Percentiles rank a stretch among this genome's conserved stretches.
Conservation (phyloP, 2,888 invertebrate species). For the Drosophila putrida region DNA sequence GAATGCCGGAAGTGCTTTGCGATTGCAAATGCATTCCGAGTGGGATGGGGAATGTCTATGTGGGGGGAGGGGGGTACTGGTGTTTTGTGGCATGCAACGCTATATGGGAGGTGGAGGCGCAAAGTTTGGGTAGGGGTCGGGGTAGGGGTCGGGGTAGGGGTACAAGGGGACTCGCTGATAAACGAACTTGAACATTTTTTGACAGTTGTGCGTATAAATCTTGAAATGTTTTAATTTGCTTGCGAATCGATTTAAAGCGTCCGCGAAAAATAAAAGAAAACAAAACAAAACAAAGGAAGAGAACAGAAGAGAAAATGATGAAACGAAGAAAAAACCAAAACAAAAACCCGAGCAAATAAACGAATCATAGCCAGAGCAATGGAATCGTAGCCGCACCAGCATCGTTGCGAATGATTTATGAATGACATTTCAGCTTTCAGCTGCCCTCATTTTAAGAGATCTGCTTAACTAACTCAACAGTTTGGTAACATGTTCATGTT, state of each 20-base stretch:
- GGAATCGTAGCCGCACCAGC: constrained; percentile 58
- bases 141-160: background rate
- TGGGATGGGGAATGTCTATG: background rate
- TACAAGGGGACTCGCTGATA: constrained; percentile 49
- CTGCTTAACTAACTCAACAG: background rate
- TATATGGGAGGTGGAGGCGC: background rate
- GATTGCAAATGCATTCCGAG: constrained; percentile 52
- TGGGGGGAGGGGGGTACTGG: background rate
- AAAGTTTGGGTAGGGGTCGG: background rate
- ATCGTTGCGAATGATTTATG: constrained; percentile 81
- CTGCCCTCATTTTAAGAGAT: constrained; percentile 3
- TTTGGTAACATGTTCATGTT: background rate
- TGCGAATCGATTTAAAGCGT: constrained; percentile 83
- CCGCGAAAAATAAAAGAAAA: constrained; percentile 24
- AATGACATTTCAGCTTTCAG: constrained; percentile 76
- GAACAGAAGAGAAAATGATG: constrained; percentile 7
- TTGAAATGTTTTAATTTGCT: constrained; percentile 85
- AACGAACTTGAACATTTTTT: constrained; percentile 77
- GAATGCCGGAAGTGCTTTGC: constrained; percentile 74
- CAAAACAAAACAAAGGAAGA: constrained; percentile 12
- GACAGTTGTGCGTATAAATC: constrained; percentile 84
- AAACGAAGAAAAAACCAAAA: constrained; percentile 21
- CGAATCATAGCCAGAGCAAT: constrained; percentile 23
- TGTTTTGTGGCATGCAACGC: constrained; percentile 4
- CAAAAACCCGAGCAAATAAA: constrained; percentile 36